Evolutionary conservation across 37 sponge, comb jelly and placozoan species (phyloP).

Genomic region (Cliona cf. orientalis): DNA sequence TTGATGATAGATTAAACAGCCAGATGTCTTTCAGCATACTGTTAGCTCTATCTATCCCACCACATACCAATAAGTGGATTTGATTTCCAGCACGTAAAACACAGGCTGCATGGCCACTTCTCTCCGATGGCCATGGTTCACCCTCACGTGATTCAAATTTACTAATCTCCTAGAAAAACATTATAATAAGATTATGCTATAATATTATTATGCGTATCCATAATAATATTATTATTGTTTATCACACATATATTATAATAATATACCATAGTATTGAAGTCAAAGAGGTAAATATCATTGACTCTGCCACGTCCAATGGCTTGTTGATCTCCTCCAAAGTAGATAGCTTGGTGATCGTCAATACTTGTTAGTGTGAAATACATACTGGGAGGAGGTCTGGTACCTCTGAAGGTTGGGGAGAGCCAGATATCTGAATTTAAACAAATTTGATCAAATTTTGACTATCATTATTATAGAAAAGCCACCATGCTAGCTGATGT

Average conservation of each 20-base stretch:
- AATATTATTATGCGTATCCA: too few species aligned
- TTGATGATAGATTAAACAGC: slow-evolving; percentile 36
- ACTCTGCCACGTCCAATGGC: slow-evolving; percentile 17
- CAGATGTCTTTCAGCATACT: slow-evolving; percentile 42
- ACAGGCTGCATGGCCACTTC: slow-evolving; percentile 37
- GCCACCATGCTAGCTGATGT: background rate
- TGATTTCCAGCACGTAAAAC: slow-evolving; percentile 2
- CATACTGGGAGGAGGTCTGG: slow-evolving; percentile 35
- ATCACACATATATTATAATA: background rate
- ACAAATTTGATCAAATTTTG: background rate
- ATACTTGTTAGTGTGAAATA: slow-evolving; percentile 54
- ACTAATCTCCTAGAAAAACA: too few species aligned
- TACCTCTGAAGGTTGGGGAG: slow-evolving; percentile 23
- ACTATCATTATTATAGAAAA: background rate
- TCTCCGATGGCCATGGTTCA: slow-evolving; percentile 24
- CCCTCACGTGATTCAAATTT: background rate
- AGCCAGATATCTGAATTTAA: slow-evolving; percentile 5
- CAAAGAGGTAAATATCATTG: slow-evolving; percentile 55
- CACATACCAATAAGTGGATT: slow-evolving; percentile 43
- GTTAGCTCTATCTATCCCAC: slow-evolving; percentile 38
- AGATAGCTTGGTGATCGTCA: slow-evolving; percentile 21
- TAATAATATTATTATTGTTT: too few species aligned
- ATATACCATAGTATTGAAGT: slow-evolving; percentile 34
- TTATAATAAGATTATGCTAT: too few species aligned
- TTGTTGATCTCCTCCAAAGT: slow-evolving; percentile 66